Conservation (phyloP, 2,797 vertebrate genomes). For the Tiaroga cobitis region DNA sequence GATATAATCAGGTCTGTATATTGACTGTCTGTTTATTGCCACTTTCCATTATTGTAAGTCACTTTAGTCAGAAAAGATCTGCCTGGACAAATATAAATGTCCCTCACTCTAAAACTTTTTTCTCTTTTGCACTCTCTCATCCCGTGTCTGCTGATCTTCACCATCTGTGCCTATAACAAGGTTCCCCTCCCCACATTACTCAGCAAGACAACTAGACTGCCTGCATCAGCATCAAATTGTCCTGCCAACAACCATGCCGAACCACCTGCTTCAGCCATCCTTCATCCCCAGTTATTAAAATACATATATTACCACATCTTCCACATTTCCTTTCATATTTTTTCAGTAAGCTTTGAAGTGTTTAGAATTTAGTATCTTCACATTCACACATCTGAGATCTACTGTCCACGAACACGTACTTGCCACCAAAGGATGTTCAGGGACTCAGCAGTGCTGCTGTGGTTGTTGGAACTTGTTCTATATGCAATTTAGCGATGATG, state of each 20-base stretch:
- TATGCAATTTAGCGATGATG: neutral
- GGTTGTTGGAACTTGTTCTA: conserved; percentile 26
- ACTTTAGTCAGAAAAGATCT: neutral
- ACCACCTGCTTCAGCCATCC: conserved; percentile 47
- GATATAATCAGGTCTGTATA: neutral
- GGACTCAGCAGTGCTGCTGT: neutral
- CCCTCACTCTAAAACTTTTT: neutral
- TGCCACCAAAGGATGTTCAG: neutral
- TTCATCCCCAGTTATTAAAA: conserved; percentile 16
- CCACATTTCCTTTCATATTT: neutral
- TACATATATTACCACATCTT: neutral
- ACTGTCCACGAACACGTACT: neutral
- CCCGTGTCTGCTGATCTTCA: conserved; percentile 6
- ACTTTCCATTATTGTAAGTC: neutral
- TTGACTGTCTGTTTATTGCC: neutral
- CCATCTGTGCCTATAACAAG: conserved; percentile 19
- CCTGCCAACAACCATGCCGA: conserved; percentile 40
- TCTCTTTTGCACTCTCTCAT: conserved; percentile 18
- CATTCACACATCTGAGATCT: conserved; percentile 1
- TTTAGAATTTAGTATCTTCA: neutral
- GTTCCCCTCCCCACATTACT: conserved; percentile 45
- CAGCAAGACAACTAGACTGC: conserved; percentile 43
- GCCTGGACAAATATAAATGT: neutral
- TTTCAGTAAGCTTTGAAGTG: neutral
- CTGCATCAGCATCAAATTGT: conserved; percentile 54